phyloP scores from a whole-genome alignment of 92 coral and sea anemone species.

The Hydrozoanthus gracilis region DNA sequence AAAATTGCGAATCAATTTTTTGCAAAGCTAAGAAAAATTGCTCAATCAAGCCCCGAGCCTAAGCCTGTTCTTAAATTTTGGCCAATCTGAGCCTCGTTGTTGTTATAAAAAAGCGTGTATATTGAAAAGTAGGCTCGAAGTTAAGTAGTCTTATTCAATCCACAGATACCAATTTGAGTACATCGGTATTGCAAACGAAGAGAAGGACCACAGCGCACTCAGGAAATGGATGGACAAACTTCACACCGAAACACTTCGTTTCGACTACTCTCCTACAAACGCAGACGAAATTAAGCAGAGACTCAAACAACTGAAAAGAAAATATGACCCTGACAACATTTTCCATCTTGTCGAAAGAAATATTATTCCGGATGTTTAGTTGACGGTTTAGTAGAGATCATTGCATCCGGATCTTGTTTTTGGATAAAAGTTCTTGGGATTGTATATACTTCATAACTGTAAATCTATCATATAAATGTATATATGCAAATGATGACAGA shows the following conservation, averaged over 20 bases:
- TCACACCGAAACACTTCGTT: constrained; percentile 19
- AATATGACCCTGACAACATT: constrained; percentile 37
- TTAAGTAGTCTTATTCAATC: not conserved
- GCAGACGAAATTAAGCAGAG: constrained; percentile 2
- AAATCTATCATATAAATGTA: too few species aligned
- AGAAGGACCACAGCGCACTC: constrained; percentile 19
- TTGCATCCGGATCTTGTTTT: too few species aligned
- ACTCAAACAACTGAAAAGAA: constrained; percentile 19
- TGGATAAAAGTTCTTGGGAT: too few species aligned
- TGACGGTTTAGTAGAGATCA: too few species aligned
- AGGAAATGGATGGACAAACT: constrained; percentile 26
- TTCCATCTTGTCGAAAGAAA: constrained; percentile 43
- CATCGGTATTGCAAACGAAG: constrained; percentile 44
- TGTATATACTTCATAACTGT: too few species aligned
- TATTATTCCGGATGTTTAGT: constrained; percentile 26
- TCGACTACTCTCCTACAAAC: constrained; percentile 11
- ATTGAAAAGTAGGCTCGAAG: not conserved
- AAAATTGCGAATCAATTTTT: too few species aligned
- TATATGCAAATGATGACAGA: too few species aligned
- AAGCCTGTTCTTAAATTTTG: too few species aligned
- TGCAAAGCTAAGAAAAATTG: too few species aligned
- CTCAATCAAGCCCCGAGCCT: too few species aligned
- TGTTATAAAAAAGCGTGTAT: too few species aligned
- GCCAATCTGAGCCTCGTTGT: too few species aligned
- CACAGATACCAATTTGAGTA: constrained; percentile 32